These are phyloP conservation scores for Chlamydotis undulata DNA, from an alignment of 2,113 vertebrate genomes.

Conservation along the genomic window DNA sequence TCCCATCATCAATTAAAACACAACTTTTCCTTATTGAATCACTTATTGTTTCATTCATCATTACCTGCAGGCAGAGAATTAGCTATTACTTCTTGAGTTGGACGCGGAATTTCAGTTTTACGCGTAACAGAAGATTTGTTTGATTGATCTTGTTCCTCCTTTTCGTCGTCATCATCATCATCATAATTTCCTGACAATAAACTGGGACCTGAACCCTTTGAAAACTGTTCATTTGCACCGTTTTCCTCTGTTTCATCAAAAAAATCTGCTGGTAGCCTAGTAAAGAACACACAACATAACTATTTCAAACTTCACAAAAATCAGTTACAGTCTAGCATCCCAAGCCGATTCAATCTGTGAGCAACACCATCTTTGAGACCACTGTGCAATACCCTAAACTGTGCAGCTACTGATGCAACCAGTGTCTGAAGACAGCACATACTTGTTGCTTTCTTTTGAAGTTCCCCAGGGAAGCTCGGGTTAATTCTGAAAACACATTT, in stretches of 20 bases:
- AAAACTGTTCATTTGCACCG: background rate
- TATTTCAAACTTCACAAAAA: background rate
- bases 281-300: background rate
- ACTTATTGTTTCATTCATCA: background rate
- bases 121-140: background rate
- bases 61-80: constrained; percentile 65
- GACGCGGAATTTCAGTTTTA: constrained; percentile 44
- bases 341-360: background rate
- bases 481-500: background rate
- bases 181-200: constrained; percentile 82
- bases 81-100: constrained; percentile 17
- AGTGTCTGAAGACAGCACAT: background rate
- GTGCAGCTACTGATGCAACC: background rate
- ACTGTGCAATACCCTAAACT: background rate
- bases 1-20: background rate
- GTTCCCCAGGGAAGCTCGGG: background rate
- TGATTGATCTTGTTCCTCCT: constrained; percentile 17
- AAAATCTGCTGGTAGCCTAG: constrained; percentile 74
- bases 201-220: constrained; percentile 66
- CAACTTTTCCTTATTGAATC: background rate
- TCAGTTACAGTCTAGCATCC: background rate
- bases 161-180: constrained; percentile 64
- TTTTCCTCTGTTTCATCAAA: constrained; percentile 64
- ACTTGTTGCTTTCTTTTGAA: background rate
- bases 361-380: rapidly evolving